Base-by-base conservation (phyloP, 2,113 vertebrate species). In the Ascaphus truei region DNA sequence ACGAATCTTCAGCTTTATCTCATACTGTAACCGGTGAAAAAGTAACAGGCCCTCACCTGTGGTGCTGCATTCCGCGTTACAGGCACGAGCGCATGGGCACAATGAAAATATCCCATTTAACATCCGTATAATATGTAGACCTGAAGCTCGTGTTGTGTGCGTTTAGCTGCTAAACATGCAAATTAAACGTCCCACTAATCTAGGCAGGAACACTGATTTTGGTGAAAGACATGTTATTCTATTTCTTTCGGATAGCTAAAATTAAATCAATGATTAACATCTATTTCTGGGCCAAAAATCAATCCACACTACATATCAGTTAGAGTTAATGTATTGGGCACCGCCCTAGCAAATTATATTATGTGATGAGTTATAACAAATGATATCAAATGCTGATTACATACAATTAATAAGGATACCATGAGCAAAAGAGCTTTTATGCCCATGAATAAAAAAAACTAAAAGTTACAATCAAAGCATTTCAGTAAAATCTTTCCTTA, bases 331-430 rank as follows among this genome's bases (percentile, higher is more conserved):
- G 36, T 26, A n/a, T 11, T 66, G 50, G 50, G 36, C 50, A 45
- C 47, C 61, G 43, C 61, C 63, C 51, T 55, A 43, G 26, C 33
- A 41, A 66, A 66, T 55, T 52, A 66, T 22, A 66, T 41, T 16
- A 43, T 29, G 63, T 55, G 50, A 66, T 29, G 47, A 53, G 33
- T 55, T 53, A 66, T 51, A 52, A 22, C 18, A 55, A 16, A 23
- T 41, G 63, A 66, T 66, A 66, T 10, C 52, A 55, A 56, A 36
- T 26, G n/a, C 29, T 66, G 63, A 66, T 66, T 66, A 33, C 36
- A 22, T 31, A 16, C 12, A 65, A 65, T 36, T 16, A 12, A 11
- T 29, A 15, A 3, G n/a, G 41, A 15, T 45, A 15, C 4, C 20
- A 18, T 45, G n/a, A n/a, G n/a, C n/a, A n/a, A n/a, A n/a, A n/a